Evolutionary conservation across 2,888 invertebrate genomes (phyloP).

Genomic region (Drosophila birchii): DNA sequence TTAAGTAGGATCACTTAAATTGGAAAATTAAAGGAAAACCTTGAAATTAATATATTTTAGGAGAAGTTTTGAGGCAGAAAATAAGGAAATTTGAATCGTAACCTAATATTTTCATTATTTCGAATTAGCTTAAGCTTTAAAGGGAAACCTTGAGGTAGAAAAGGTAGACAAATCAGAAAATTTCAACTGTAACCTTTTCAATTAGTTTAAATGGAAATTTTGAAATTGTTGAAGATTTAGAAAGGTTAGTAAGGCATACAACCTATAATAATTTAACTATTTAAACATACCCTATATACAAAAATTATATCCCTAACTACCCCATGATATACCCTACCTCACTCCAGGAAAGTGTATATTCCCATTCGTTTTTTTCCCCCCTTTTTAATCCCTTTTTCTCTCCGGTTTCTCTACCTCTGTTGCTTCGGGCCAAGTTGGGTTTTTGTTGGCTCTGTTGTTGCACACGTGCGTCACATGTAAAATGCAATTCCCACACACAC

Average conservation of each 20-base stretch:
- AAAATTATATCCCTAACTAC: neutral
- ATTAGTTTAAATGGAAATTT: neutral
- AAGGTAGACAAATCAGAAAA: neutral
- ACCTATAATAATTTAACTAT: too few relatives aligned
- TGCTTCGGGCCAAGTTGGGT: slow-evolving; percentile 51
- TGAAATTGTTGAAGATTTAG: neutral
- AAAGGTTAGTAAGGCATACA: too few relatives aligned
- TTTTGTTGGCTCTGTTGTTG: slow-evolving; percentile 54
- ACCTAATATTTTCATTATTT: neutral
- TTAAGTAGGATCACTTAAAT: neutral
- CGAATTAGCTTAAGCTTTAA: too few relatives aligned
- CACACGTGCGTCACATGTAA: slow-evolving; percentile 75
- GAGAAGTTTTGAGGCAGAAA: too few relatives aligned
- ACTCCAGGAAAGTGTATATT: neutral
- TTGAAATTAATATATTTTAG: neutral
- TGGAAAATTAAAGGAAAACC: neutral
- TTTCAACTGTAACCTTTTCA: too few relatives aligned
- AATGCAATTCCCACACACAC: slow-evolving; percentile 62
- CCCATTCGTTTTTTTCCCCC: neutral
- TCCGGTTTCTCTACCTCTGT: slow-evolving; percentile 39
- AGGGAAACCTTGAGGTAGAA: too few relatives aligned
- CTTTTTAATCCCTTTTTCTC: neutral
- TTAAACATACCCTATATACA: too few relatives aligned
- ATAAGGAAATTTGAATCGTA: neutral
- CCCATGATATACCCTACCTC: neutral